phyloP scores from a whole-genome alignment of 2,113 vertebrate species.

The Halcyon malimbica region DNA sequence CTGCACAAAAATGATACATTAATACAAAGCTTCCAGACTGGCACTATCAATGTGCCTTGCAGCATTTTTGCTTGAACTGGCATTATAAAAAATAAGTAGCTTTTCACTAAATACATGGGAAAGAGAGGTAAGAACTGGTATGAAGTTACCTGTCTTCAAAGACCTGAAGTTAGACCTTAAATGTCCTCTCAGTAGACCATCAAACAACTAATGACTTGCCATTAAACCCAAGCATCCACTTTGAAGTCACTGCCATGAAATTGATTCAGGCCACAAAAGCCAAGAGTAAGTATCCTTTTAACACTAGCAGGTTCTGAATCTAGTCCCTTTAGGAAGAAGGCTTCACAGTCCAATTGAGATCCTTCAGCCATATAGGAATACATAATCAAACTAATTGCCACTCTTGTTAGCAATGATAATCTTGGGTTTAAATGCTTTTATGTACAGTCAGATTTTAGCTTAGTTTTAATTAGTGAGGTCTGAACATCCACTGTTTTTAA shows the following conservation, averaged over 20 bases:
- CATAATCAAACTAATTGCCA: neutral
- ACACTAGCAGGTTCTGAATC: neutral
- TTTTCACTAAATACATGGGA: neutral
- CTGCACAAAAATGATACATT: neutral
- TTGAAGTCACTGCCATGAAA: neutral
- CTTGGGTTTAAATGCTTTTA: neutral
- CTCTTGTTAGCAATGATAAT: neutral
- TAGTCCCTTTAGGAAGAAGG: neutral
- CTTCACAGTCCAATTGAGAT: neutral
- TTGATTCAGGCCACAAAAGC: neutral
- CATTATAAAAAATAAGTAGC: neutral
- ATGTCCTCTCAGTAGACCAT: neutral
- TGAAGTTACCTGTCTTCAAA: neutral
- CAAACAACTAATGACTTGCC: neutral
- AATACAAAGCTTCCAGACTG: neutral
- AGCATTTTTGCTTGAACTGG: neutral
- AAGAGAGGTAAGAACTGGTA: neutral
- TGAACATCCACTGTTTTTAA: neutral
- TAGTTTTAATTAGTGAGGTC: neutral
- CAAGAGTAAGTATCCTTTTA: neutral
- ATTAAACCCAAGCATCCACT: neutral
- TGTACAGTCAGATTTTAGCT: conserved; percentile 1
- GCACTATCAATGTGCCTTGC: neutral
- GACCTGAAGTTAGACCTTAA: neutral
- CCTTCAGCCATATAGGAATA: neutral